Conservation (phyloP, 2,888 invertebrate genomes). For the Hyposoter dolosus region DNA sequence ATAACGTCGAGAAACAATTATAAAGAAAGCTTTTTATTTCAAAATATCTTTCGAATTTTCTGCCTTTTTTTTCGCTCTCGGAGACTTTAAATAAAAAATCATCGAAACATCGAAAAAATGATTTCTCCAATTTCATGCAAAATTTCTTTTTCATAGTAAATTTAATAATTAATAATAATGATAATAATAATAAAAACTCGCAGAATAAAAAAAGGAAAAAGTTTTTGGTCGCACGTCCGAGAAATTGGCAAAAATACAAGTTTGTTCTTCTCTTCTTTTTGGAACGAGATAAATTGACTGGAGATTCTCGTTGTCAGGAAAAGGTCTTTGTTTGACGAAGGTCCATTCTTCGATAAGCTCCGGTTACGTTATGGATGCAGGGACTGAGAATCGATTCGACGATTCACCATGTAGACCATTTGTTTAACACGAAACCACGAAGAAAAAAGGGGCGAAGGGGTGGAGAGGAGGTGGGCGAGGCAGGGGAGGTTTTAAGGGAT, state of each 20-base stretch:
- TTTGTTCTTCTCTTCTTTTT: neutral
- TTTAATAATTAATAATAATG: too few species aligned
- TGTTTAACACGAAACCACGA: conserved; percentile 47
- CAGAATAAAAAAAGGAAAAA: neutral
- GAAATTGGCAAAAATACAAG: conserved; percentile 8
- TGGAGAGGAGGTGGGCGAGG: neutral
- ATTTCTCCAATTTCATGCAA: too few species aligned
- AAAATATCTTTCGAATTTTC: too few species aligned
- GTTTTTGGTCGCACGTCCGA: neutral
- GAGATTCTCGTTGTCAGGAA: conserved; percentile 16
- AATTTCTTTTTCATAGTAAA: too few species aligned
- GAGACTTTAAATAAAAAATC: too few species aligned
- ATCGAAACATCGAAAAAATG: too few species aligned
- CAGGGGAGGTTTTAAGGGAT: neutral
- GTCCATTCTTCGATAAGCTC: conserved; percentile 46
- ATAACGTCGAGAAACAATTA: neutral
- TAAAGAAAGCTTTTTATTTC: too few species aligned
- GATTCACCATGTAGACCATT: conserved; percentile 51
- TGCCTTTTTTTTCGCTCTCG: too few species aligned
- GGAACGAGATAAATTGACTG: neutral
- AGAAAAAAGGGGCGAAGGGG: conserved; percentile 9
- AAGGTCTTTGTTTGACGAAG: conserved; percentile 42
- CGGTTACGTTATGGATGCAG: conserved; percentile 29
- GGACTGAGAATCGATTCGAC: conserved; percentile 44
- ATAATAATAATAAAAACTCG: neutral